phyloP scores from a whole-genome alignment of 2,113 vertebrate genomes.

The Eulemur rufifrons region DNA sequence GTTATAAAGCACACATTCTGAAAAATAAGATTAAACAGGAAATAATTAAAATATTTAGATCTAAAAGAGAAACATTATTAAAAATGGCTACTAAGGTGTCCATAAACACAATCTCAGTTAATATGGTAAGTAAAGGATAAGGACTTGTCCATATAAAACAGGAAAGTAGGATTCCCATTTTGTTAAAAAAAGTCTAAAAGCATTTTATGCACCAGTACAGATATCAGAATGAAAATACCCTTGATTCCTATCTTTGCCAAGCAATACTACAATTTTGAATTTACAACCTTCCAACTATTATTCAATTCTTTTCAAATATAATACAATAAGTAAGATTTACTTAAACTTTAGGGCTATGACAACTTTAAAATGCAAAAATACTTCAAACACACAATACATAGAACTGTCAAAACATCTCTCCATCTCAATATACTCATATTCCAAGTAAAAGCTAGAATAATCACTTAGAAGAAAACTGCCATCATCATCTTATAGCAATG shows the following conservation, averaged over 20 bases:
- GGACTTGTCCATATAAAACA: background rate
- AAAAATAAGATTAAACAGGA: constrained; percentile 80
- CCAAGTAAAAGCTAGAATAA: background rate
- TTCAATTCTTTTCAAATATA: background rate
- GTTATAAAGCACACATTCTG: constrained; percentile 99
- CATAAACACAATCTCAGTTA: background rate
- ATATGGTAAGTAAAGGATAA: background rate
- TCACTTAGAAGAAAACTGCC: background rate
- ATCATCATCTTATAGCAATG: background rate
- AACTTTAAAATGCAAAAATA: constrained; percentile 26
- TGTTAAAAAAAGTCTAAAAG: constrained; percentile 32
- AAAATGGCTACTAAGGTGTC: background rate
- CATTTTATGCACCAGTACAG: background rate
- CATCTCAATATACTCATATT: background rate
- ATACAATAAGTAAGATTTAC: background rate
- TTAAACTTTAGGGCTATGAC: background rate
- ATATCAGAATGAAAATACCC: background rate
- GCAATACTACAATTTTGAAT: constrained; percentile 33
- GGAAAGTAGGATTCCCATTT: background rate
- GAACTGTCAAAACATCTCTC: background rate
- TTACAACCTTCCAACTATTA: background rate
- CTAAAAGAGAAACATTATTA: constrained; percentile 13
- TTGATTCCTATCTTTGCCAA: background rate
- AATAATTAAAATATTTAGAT: constrained; percentile 49
- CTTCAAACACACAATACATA: constrained; percentile 6